Evolutionary conservation across 2,888 invertebrate genomes (phyloP).

Genomic region (Pediacus dermestoides): DNA sequence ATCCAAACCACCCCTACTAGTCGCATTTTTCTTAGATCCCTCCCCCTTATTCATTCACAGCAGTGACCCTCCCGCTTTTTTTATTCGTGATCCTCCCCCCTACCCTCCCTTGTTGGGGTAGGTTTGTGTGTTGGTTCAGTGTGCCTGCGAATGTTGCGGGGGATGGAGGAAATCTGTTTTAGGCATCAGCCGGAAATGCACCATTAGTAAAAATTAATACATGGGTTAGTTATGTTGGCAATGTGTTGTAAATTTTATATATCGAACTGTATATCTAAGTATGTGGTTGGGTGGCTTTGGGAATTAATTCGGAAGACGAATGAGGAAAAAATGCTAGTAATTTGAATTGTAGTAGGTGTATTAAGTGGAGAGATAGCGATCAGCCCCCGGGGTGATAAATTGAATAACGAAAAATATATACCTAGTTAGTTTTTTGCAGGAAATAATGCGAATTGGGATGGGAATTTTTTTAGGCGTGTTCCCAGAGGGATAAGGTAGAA

Average conservation of each 20-base stretch:
- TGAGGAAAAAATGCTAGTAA: slow-evolving; percentile 21
- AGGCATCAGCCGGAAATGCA: slow-evolving; percentile 24
- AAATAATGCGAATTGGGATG: too few species aligned
- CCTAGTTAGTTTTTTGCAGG: too few species aligned
- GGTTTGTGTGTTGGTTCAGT: slow-evolving; percentile 4
- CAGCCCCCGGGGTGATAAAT: too few species aligned
- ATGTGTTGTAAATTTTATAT: slow-evolving; percentile 31
- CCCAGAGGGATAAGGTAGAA: too few species aligned
- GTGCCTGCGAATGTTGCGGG: too few species aligned
- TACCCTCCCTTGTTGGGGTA: slow-evolving; percentile 22
- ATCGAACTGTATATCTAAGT: slow-evolving; percentile 28
- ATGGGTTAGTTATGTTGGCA: too few species aligned
- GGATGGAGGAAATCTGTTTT: too few species aligned
- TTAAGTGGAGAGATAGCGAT: slow-evolving; percentile 23
- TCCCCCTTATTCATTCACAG: slow-evolving; percentile 36
- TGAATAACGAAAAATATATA: too few species aligned
- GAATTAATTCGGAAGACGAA: slow-evolving; percentile 19
- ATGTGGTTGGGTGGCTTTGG: slow-evolving; percentile 14
- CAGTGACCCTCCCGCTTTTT: slow-evolving; percentile 39
- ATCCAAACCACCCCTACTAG: slow-evolving; percentile 29
- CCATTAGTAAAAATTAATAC: slow-evolving; percentile 36
- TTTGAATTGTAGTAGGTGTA: slow-evolving; percentile 23
- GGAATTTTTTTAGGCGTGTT: too few species aligned
- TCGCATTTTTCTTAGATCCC: slow-evolving; percentile 39
- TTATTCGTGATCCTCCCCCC: slow-evolving; percentile 25